phyloP scores from a whole-genome alignment of 2,113 vertebrate species.

The Struthio camelus region DNA sequence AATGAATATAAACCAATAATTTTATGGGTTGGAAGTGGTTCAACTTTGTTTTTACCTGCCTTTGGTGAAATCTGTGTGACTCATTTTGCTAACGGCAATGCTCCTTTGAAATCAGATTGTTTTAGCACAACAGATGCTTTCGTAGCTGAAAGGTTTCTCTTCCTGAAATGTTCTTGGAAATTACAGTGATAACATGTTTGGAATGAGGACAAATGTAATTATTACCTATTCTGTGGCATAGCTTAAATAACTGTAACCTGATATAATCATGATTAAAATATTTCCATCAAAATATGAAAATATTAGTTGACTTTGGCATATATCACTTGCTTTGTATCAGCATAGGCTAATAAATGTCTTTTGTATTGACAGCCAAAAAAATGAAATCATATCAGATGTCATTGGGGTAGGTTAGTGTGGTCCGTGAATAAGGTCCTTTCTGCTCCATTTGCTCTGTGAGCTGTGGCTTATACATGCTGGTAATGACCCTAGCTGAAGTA shows the following conservation, averaged over 20 bases:
- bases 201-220: slow-evolving; percentile 1
- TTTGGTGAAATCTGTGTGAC: not conserved
- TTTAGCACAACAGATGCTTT: slow-evolving; percentile 29
- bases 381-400: not conserved
- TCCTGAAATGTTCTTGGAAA: slow-evolving; percentile 11
- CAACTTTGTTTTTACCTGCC: not conserved
- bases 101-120: slow-evolving; percentile 11
- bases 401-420: not conserved
- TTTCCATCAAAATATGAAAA: slow-evolving; percentile 30
- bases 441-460: not conserved
- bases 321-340: slow-evolving; percentile 45
- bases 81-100: slow-evolving; percentile 12
- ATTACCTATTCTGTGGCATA: slow-evolving; percentile 1
- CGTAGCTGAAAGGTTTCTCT: not conserved
- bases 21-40: not conserved
- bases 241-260: slow-evolving; percentile 39
- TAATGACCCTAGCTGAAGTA: not conserved
- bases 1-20: not conserved
- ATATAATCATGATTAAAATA: slow-evolving; percentile 49
- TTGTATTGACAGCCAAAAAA: not conserved
- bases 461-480: not conserved
- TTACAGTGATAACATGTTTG: slow-evolving; percentile 13
- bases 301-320: slow-evolving; percentile 48
- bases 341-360: slow-evolving; percentile 36
- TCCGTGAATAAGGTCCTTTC: not conserved